Base-by-base conservation (phyloP, 2,888 invertebrate species). In the Apodemia duryi region DNA sequence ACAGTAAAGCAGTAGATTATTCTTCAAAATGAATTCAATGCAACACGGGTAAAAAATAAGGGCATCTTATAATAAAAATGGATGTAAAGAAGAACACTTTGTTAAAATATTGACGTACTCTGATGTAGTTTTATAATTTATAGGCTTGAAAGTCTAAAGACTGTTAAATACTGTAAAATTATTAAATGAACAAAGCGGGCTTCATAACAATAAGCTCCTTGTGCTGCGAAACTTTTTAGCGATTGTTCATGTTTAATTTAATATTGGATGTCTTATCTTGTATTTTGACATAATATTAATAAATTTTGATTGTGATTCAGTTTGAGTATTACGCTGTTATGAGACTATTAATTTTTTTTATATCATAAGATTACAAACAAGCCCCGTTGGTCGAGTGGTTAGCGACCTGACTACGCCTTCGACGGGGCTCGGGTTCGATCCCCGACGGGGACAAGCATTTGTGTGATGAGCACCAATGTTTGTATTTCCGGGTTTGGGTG, bases 191-290 rank as follows among this genome's bases (percentile, higher is more conserved):
- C 32, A 57, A 13, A 57, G 57, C 32, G 57, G 57, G 57, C 35
- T 57, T 57, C 57, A 57, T 57, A 57, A 57, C 32, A 57, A 57
- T 57, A 57, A 57, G 57, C 57, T 57, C 57, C 57, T 57, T 57
- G 35, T 32, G 57, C 35, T 57, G 13, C 11, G 32, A n/a, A 57
- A 57, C 57, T 57, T 57, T 57, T 57, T 35, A 57, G 57, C 35
- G 32, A 57, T 32, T 57, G 32, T 57, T 57, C 57, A 35, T 57
- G 57, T 57, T 57, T 57, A 29, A 57, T 57, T 57, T 13, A 57
- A 32, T 57, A 57, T 57, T 57, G 13, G 35, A 32, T 35, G 32
- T 35, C 57, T 49, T 49, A 57, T 57, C 57, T 2, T 32, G 35
- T 57, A 57, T 57, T 32, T 32, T 32, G 13, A 49, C 49, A n/a